phyloP scores from a whole-genome alignment of 2,888 invertebrate species.

The Oxyteleia sp. region DNA sequence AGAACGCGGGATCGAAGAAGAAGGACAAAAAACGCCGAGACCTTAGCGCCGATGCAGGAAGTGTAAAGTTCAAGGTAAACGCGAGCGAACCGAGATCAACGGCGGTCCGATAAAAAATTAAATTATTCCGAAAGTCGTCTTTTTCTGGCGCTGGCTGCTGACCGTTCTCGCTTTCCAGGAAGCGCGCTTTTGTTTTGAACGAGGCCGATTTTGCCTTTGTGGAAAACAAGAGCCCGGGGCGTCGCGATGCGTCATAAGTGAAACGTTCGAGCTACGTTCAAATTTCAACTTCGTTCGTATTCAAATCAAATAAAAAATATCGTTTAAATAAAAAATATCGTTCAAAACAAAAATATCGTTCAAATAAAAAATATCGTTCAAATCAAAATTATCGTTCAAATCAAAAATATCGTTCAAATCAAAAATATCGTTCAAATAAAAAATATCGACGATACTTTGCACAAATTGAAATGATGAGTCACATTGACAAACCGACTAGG shows the following conservation, averaged over 20 bases:
- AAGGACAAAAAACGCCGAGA: conserved; percentile 26
- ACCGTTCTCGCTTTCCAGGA: conserved; percentile 21
- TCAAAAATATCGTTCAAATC: too few relatives aligned
- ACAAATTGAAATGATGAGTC: too few relatives aligned
- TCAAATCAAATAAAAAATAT: too few relatives aligned
- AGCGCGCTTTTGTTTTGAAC: conserved; percentile 29
- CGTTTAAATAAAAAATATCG: too few relatives aligned
- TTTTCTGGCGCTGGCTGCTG: neutral
- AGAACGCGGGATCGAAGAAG: neutral
- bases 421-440: too few relatives aligned
- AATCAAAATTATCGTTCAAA: too few relatives aligned
- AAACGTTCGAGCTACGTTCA: too few relatives aligned
- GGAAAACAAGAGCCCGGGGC: neutral
- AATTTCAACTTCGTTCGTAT: too few relatives aligned
- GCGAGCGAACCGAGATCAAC: conserved; percentile 16
- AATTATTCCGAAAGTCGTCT: conserved; percentile 25
- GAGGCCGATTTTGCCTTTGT: conserved; percentile 7
- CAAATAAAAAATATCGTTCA: too few relatives aligned
- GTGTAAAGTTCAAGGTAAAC: conserved; percentile 59
- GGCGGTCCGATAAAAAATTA: conserved; percentile 28
- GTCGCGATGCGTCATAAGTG: neutral
- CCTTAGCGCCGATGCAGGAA: conserved; percentile 52
- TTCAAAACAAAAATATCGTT: too few relatives aligned
- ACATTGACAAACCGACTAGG: too few relatives aligned
- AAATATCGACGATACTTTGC: too few relatives aligned